These are phyloP conservation scores for Gymnopithys bicolor DNA, from an alignment of 2,797 vertebrate genomes.

Conservation along the genomic window DNA sequence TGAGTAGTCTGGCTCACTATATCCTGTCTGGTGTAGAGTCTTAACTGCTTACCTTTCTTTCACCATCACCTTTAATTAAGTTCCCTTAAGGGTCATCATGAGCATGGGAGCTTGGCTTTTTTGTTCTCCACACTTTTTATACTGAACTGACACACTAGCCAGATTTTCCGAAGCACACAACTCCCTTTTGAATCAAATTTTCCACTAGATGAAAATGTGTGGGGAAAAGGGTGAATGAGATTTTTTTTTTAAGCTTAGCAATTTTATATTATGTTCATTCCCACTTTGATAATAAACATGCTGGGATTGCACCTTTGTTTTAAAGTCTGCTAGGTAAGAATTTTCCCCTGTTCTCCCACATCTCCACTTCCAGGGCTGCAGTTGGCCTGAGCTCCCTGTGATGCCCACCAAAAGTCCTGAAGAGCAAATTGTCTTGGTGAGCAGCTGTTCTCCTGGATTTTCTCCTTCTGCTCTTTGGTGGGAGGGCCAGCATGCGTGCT, in stretches of 20 bases:
- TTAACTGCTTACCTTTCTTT: slow-evolving; percentile 26
- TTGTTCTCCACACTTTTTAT: slow-evolving; percentile 24
- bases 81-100: slow-evolving; percentile 44
- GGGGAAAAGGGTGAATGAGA: not conserved
- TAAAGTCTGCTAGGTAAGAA: not conserved
- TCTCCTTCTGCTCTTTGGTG: not conserved
- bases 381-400: not conserved
- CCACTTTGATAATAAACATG: not conserved
- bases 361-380: not conserved
- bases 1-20: not conserved
- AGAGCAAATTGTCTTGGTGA: not conserved
- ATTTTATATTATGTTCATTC: not conserved
- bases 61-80: slow-evolving; percentile 20
- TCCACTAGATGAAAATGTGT: slow-evolving; percentile 46
- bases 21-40: not conserved
- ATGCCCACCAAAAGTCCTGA: not conserved
- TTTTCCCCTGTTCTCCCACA: not conserved
- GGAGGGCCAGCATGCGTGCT: not conserved
- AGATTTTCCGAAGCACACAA: not conserved
- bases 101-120: not conserved
- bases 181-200: slow-evolving; percentile 59
- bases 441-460: not conserved
- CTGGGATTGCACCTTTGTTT: not conserved
- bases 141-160: not conserved
- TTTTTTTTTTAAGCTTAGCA: not conserved